Conservation (phyloP, 1,140 invertebrate species). For the Hyles vespertilio region DNA sequence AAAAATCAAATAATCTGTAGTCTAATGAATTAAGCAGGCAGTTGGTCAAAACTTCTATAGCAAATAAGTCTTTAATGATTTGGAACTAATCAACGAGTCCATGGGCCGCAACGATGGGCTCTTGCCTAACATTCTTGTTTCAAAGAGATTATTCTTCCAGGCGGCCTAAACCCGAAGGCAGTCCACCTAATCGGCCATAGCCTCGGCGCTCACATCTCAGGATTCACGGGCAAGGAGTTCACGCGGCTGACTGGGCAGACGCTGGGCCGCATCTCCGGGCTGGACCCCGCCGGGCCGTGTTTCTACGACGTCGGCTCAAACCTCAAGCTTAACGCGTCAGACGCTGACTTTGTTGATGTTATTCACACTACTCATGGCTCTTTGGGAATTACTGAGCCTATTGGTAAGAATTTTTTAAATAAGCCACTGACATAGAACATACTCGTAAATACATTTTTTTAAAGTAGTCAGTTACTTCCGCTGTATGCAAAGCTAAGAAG, state of each 20-base stretch:
- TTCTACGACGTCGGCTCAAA: constrained; percentile 76
- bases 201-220: constrained; percentile 88
- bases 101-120: too few relatives aligned
- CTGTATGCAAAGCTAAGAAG: too few relatives aligned
- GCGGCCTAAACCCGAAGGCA: constrained; percentile 52
- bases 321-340: constrained; percentile 77
- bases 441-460: too few relatives aligned
- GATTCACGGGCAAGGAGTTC: constrained; percentile 80
- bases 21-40: too few relatives aligned
- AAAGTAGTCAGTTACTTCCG: too few relatives aligned
- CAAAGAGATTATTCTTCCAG: constrained; percentile 24
- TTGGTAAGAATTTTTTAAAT: constrained; percentile 38
- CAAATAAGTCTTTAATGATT: too few relatives aligned
- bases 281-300: constrained; percentile 84
- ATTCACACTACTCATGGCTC: constrained; percentile 82
- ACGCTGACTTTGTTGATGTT: constrained; percentile 84
- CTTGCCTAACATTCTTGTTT: background rate
- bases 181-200: constrained; percentile 91
- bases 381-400: constrained; percentile 61
- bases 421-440: too few relatives aligned
- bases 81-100: too few relatives aligned
- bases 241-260: constrained; percentile 49
- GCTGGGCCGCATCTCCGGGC: constrained; percentile 79
- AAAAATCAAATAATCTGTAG: too few relatives aligned
- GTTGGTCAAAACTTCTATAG: too few relatives aligned